Base-by-base conservation (phyloP, 2,797 vertebrate species). In the Myripristis jacobus region DNA sequence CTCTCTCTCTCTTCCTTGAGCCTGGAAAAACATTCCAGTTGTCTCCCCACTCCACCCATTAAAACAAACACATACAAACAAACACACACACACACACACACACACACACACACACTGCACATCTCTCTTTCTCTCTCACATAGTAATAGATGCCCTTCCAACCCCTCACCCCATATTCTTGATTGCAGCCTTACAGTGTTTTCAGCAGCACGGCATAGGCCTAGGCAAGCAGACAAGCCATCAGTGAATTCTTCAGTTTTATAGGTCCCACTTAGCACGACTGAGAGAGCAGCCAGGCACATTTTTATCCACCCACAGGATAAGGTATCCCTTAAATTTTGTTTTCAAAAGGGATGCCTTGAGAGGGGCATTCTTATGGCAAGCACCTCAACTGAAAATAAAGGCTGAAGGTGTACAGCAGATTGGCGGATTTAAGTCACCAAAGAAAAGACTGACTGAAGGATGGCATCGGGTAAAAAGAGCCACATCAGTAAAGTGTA, bases 151-250 rank as follows among this genome's bases (percentile, higher is more conserved):
- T 31, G 22, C 44, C 52, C 47, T 59, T 4, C 27, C 6, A 3
- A 3, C 27, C 19, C 0, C 13, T 4, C 48, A 56, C 5, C 41
- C 19, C 6, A 27, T 13, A 31, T 56, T 56, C 51, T 60, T 63
- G 44, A 75, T 21, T 56, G 16, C 21, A 3, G 19, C 50, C 9
- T 64, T 66, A 12, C 1, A 60, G 50, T 52, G 15, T 27, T 13
- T 52, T 5, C 24, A 25, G 3, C 36, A 41, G 38, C 13, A 3
- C 15, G 46, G 56, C 24, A 79, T 27, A 76, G 24, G 66, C 36
- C 53, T 16, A 1, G 54, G 7, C 41, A 77, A 8, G 70, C 54
- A 67, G 65, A 52, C 31, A 57, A 29, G 25, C 7, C 36, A 19
- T 19, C 6, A 31, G 18, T 13, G 24, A 27, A 67, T 51, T 61